Conservation (phyloP, 2,888 invertebrate genomes). For the Drosophila lutescens region DNA sequence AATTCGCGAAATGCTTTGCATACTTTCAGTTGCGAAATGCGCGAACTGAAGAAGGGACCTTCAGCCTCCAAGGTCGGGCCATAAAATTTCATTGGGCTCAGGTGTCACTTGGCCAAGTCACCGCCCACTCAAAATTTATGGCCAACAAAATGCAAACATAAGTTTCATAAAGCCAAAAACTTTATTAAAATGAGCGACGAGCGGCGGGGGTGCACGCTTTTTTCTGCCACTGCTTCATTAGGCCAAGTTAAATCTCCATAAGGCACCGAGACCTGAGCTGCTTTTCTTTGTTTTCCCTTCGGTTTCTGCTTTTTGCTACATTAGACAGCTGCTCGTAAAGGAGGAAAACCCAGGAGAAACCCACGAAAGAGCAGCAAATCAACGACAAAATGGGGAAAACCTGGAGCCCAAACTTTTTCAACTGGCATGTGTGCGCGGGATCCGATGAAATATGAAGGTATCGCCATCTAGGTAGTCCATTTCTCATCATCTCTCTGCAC, state of each 20-base stretch:
- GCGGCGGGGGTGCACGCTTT: constrained; percentile 25
- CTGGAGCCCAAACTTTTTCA: constrained; percentile 45
- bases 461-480: constrained; percentile 62
- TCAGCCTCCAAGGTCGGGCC: constrained; percentile 37
- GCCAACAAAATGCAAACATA: constrained; percentile 71
- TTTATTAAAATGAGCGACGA: constrained; percentile 78
- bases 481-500: constrained; percentile 38
- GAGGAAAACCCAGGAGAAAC: neutral
- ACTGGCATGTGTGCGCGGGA: constrained; percentile 46
- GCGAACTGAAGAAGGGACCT: neutral
- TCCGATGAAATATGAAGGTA: constrained; percentile 56
- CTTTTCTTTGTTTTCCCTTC: constrained; percentile 20
- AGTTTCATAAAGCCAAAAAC: constrained; percentile 59
- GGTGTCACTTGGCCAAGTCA: constrained; percentile 53
- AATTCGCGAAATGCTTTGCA: constrained; percentile 35
- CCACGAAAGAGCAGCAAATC: constrained; percentile 66
- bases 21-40: constrained; percentile 28
- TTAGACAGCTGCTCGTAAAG: constrained; percentile 71
- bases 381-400: constrained; percentile 54
- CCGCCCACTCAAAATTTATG: constrained; percentile 61
- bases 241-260: constrained; percentile 78
- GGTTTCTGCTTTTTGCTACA: constrained; percentile 13
- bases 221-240: constrained; percentile 59
- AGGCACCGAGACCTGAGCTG: constrained; percentile 60
- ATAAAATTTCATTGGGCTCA: constrained; percentile 64